These are phyloP conservation scores for Oncorhynchus tshawytscha DNA, from an alignment of 2,113 vertebrate species.

Conservation along the genomic window DNA sequence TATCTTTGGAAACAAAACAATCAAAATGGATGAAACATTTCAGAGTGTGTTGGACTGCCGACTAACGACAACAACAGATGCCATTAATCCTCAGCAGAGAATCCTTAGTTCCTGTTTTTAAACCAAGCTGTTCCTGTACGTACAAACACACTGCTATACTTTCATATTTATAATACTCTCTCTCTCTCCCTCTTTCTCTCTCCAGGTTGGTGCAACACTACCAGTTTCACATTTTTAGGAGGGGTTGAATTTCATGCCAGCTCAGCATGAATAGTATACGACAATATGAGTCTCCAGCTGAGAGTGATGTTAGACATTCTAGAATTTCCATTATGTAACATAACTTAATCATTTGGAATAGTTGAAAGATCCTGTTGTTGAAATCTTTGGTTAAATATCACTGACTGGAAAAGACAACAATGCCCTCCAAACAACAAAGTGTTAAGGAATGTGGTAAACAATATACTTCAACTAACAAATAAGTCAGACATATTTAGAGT, in stretches of 20 bases:
- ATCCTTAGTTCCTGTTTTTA: neutral
- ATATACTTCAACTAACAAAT: too few relatives aligned
- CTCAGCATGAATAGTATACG: conserved; percentile 63
- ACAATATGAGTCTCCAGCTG: conserved; percentile 41
- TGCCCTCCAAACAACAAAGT: neutral
- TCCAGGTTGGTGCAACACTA: conserved; percentile 20
- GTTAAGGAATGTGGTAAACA: too few relatives aligned
- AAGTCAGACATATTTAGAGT: too few relatives aligned
- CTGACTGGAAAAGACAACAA: neutral
- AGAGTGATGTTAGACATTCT: conserved; percentile 37
- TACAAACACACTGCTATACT: neutral
- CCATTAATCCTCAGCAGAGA: neutral
- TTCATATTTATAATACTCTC: too few relatives aligned
- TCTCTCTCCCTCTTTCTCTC: too few relatives aligned
- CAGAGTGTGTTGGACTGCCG: too few relatives aligned
- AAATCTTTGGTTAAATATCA: neutral
- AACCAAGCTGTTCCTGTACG: neutral
- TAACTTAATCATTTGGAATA: too few relatives aligned
- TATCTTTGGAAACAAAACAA: neutral
- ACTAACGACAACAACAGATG: neutral
- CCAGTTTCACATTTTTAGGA: conserved; percentile 39
- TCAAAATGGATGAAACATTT: neutral
- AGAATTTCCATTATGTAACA: conserved; percentile 13
- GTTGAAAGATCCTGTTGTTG: neutral
- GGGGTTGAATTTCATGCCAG: conserved; percentile 52